Conservation (phyloP, 2,113 vertebrate species). For the Misgurnus mizolepis region DNA sequence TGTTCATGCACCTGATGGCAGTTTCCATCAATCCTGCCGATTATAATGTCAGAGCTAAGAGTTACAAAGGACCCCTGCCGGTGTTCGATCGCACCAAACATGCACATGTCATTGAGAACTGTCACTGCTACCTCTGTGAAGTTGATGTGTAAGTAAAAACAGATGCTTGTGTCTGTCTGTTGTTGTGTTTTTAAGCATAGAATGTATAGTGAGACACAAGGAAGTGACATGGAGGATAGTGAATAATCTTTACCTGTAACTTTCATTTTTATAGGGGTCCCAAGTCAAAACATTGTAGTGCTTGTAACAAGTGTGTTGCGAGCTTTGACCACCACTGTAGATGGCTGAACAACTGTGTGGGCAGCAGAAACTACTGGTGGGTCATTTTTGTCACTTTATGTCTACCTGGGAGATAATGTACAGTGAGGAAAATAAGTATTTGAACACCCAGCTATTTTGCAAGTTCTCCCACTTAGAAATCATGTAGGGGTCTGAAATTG, state of each 20-base stretch:
- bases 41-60: slow-evolving; percentile 84
- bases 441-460: no score
- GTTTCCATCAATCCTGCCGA: slow-evolving; percentile 93
- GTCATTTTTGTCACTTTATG: slow-evolving; percentile 29
- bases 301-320: slow-evolving; percentile 96
- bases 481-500: no score
- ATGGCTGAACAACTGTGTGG: slow-evolving; percentile 99
- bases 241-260: neutral
- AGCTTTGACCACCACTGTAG: slow-evolving; percentile 98
- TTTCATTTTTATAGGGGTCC: slow-evolving; percentile 77
- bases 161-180: neutral
- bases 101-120: slow-evolving; percentile 93
- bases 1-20: slow-evolving; percentile 86
- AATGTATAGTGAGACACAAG: neutral
- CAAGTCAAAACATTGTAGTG: slow-evolving; percentile 94
- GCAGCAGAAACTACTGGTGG: slow-evolving; percentile 94
- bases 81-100: slow-evolving; percentile 87
- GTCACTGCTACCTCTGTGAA: slow-evolving; percentile 94
- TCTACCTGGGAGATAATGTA: no score
- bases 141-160: slow-evolving; percentile 91
- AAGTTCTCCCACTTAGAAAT: no score
- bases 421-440: no score
- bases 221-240: no score
- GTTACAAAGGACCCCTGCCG: slow-evolving; percentile 79
- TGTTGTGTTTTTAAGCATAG: neutral